Conservation (phyloP, 1,140 invertebrate species). For the Hycleus cichorii region DNA sequence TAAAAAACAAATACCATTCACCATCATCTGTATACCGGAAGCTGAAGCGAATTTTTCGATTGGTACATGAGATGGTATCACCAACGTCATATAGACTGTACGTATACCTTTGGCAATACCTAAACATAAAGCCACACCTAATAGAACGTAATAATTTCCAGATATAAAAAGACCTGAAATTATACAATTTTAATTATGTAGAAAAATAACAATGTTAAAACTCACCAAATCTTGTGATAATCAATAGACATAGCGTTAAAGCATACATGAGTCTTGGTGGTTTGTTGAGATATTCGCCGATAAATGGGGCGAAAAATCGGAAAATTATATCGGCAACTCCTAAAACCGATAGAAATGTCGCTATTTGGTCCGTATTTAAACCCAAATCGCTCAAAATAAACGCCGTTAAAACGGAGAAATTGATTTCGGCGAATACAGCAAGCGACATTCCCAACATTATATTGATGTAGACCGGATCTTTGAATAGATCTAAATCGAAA, state of each 20-base stretch:
- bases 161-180: constrained; percentile 23
- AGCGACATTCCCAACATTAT: constrained; percentile 59
- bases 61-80: constrained; percentile 58
- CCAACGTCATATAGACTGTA: constrained; percentile 58
- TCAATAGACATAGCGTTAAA: constrained; percentile 35
- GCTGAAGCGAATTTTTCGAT: constrained; percentile 54
- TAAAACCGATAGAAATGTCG: constrained; percentile 53
- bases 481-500: constrained; percentile 58
- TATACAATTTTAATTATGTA: not conserved
- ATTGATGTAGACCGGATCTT: constrained; percentile 58
- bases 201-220: not conserved
- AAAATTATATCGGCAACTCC: constrained; percentile 51
- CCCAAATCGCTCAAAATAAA: constrained; percentile 58
- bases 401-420: constrained; percentile 61
- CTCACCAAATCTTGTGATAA: constrained; percentile 37
- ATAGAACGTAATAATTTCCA: constrained; percentile 14
- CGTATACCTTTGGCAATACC: constrained; percentile 57
- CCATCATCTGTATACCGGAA: constrained; percentile 53
- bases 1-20: constrained; percentile 43
- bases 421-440: constrained; percentile 59
- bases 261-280: constrained; percentile 38
- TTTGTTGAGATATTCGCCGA: constrained; percentile 43
- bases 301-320: constrained; percentile 54
- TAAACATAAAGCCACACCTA: constrained; percentile 46
- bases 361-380: constrained; percentile 49